These are phyloP conservation scores for Alitta virens DNA, from an alignment of 2,888 invertebrate genomes.

Conservation along the genomic window DNA sequence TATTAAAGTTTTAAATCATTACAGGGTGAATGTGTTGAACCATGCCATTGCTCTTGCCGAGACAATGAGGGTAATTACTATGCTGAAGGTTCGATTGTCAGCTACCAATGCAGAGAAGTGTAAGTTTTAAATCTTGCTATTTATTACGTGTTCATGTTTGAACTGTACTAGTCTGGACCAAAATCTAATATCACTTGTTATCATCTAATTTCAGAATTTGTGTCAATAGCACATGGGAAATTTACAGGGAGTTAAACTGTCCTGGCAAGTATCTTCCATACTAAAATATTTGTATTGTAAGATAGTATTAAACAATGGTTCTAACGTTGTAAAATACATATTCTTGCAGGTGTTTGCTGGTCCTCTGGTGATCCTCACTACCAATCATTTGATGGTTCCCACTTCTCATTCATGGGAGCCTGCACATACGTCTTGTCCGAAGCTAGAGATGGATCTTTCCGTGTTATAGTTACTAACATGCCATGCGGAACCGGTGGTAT, in stretches of 20 bases:
- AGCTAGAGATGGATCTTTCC: too few relatives aligned
- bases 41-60: not conserved
- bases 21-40: conserved; percentile 5
- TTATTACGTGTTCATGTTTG: too few relatives aligned
- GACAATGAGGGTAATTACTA: conserved; percentile 2
- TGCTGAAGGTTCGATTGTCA: not conserved
- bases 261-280: too few relatives aligned
- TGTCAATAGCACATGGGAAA: too few relatives aligned
- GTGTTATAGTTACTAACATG: conserved; percentile 15
- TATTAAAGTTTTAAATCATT: not conserved
- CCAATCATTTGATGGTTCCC: conserved; percentile 77
- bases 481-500: conserved; percentile 28
- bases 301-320: too few relatives aligned
- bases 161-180: too few relatives aligned
- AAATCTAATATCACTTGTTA: too few relatives aligned
- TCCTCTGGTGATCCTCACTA: conserved; percentile 90
- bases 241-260: too few relatives aligned
- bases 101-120: conserved; percentile 1
- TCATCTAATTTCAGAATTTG: too few relatives aligned
- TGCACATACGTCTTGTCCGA: conserved; percentile 59
- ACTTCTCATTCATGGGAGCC: conserved; percentile 82
- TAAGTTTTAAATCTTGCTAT: too few relatives aligned
- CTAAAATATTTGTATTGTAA: too few relatives aligned
- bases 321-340: too few relatives aligned
- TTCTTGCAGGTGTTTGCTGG: conserved; percentile 62